Evolutionary conservation across 1,140 invertebrate species (phyloP).

Genomic region (Caenorhabditis tropicalis): DNA sequence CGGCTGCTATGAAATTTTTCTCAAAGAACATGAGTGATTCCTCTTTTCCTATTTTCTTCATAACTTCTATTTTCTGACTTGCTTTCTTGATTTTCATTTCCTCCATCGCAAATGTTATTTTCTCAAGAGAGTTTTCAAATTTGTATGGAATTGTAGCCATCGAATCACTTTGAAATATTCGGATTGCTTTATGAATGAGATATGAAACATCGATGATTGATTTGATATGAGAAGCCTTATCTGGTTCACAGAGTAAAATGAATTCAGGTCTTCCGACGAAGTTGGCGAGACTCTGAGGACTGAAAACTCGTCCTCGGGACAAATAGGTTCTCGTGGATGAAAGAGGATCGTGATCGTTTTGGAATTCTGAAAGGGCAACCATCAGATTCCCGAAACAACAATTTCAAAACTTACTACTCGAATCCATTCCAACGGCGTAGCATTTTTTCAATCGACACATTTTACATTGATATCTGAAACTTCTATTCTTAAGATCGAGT

Average conservation of each 20-base stretch:
- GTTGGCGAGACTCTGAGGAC: not conserved
- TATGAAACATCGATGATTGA: not conserved
- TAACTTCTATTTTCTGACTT: not conserved
- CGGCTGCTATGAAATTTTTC: not conserved
- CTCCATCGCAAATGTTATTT: not conserved
- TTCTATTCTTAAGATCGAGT: not conserved
- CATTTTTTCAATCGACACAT: conserved; percentile 25
- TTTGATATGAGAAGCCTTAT: not conserved
- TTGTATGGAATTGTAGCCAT: not conserved
- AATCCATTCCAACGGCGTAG: conserved; percentile 26
- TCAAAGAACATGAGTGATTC: not conserved
- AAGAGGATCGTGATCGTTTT: not conserved
- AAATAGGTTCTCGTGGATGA: not conserved
- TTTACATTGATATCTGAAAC: conserved; percentile 1
- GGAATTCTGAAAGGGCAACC: not conserved
- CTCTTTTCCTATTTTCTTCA: not conserved
- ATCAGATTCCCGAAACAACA: not conserved
- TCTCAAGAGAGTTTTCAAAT: not conserved
- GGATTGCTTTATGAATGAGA: not conserved
- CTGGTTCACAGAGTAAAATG: not conserved
- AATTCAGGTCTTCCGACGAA: not conserved
- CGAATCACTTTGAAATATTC: not conserved
- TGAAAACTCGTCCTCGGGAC: not conserved
- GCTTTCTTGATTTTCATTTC: not conserved
- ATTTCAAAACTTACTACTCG: not conserved